Evolutionary conservation across 2,888 invertebrate genomes (phyloP).

Genomic region (Cactoblastis cactorum): DNA sequence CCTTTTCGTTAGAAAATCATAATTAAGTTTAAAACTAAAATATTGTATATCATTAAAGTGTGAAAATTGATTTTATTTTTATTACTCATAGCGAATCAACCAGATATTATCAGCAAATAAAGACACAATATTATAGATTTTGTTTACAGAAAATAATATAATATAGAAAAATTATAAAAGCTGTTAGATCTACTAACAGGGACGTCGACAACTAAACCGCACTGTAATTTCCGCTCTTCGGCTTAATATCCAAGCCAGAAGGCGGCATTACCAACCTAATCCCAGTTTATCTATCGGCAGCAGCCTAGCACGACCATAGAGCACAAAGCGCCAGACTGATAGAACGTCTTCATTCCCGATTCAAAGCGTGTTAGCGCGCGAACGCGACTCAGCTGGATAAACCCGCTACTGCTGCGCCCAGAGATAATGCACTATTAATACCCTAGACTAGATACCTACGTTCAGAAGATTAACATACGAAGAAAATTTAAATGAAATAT

Average conservation of each 20-base stretch:
- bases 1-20: too few relatives aligned
- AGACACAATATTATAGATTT: too few relatives aligned
- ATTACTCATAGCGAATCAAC: too few relatives aligned
- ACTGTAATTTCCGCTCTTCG: neutral
- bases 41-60: too few relatives aligned
- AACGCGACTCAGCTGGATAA: constrained; percentile 6
- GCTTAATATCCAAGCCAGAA: neutral
- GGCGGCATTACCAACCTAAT: neutral
- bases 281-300: constrained; percentile 2
- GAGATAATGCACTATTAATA: constrained; percentile 40
- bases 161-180: too few relatives aligned
- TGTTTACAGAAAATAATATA: too few relatives aligned
- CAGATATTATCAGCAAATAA: too few relatives aligned
- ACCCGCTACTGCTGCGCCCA: constrained; percentile 26
- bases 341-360: constrained; percentile 21
- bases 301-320: constrained; percentile 7
- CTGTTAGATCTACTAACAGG: constrained; percentile 37
- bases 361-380: constrained; percentile 13
- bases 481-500: too few relatives aligned
- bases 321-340: constrained; percentile 12
- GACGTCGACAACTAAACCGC: too few relatives aligned
- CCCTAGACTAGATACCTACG: constrained; percentile 17
- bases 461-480: too few relatives aligned
- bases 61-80: too few relatives aligned
- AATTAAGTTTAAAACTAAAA: too few relatives aligned